Evolutionary conservation across 2,113 vertebrate genomes (phyloP).

Genomic region (Naja naja): DNA sequence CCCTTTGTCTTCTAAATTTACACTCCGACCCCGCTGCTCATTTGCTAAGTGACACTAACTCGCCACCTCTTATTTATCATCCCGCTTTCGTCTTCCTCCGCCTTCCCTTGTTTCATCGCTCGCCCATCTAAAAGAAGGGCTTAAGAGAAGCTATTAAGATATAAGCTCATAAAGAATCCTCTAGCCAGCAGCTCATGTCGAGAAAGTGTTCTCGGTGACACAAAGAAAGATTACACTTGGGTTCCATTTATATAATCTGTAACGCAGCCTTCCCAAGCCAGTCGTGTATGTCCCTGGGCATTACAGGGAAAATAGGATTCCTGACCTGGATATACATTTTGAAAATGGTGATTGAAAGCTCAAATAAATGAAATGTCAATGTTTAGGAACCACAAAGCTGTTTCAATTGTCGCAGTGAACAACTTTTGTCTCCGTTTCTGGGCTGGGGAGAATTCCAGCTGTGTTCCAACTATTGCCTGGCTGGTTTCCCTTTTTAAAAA

Average conservation of each 20-base stretch:
- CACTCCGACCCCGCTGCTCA: slow-evolving; percentile 21
- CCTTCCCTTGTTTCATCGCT: background rate
- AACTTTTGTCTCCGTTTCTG: background rate
- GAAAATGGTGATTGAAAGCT: slow-evolving; percentile 51
- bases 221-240: slow-evolving; percentile 15
- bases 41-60: slow-evolving; percentile 45
- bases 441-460: background rate
- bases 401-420: background rate
- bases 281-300: slow-evolving; percentile 31
- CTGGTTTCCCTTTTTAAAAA: background rate
- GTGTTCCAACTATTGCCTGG: background rate
- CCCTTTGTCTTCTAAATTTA: slow-evolving; percentile 26
- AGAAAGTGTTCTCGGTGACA: background rate
- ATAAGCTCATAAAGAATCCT: slow-evolving; percentile 31
- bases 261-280: background rate
- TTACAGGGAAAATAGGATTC: slow-evolving; percentile 43
- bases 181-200: slow-evolving; percentile 28
- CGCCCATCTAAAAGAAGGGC: slow-evolving; percentile 20
- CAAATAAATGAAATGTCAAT: slow-evolving; percentile 49
- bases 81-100: background rate
- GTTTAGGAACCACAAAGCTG: slow-evolving; percentile 37
- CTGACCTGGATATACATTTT: slow-evolving; percentile 37
- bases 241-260: slow-evolving; percentile 37
- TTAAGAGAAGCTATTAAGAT: slow-evolving; percentile 30
- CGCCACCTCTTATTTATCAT: slow-evolving; percentile 16